Conservation (phyloP, 2,797 vertebrate genomes). For the Chelonia mydas region DNA sequence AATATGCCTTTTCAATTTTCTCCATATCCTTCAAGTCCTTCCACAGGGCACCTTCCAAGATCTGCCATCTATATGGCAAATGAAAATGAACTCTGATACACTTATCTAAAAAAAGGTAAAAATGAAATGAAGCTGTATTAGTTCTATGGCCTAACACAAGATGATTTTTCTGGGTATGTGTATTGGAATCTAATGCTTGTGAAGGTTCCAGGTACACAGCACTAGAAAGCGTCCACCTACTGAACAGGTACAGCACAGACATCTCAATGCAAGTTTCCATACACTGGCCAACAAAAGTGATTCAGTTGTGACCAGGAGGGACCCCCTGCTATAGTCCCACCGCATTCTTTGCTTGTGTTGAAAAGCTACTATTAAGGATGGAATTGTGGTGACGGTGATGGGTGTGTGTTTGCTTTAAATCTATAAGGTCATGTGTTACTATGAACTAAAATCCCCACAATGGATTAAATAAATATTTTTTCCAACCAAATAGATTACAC, state of each 20-base stretch:
- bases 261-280: not conserved
- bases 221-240: not conserved
- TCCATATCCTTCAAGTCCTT: constrained; percentile 87
- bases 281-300: not conserved
- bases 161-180: not conserved
- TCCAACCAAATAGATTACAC: not conserved
- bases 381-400: not conserved
- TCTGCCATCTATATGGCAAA: constrained; percentile 92
- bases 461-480: not conserved
- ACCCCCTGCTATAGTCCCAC: not conserved
- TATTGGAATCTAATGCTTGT: not conserved
- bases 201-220: not conserved
- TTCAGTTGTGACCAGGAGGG: not conserved
- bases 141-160: not conserved
- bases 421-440: not conserved
- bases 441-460: rapidly evolving
- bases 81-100: constrained; percentile 88
- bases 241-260: not conserved
- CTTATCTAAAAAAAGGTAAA: constrained; percentile 78
- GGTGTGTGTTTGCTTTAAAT: not conserved
- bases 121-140: not conserved
- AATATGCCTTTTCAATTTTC: constrained; percentile 86
- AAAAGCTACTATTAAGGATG: not conserved
- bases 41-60: constrained; percentile 82
- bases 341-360: not conserved